These are phyloP conservation scores for Zosterops borbonicus DNA, from an alignment of 2,113 vertebrate species.

Conservation along the genomic window DNA sequence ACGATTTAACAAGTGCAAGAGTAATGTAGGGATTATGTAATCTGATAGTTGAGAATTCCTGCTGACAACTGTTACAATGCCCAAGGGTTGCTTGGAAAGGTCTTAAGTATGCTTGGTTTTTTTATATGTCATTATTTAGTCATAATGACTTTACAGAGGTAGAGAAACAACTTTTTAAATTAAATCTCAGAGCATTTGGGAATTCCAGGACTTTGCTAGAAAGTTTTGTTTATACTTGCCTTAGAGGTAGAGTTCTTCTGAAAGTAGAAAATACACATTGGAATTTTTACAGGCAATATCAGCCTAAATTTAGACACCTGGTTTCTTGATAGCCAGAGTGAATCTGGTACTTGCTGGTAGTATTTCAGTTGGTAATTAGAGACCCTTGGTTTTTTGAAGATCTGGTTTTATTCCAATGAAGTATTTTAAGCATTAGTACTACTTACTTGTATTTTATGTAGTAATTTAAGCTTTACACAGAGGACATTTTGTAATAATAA, in stretches of 20 bases:
- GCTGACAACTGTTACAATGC: rapidly evolving
- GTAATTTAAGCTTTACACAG: not conserved
- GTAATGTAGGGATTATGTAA: not conserved
- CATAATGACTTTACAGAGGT: not conserved
- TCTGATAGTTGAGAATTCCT: not conserved
- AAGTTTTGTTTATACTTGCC: conserved; percentile 7
- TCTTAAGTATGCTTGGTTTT: not conserved
- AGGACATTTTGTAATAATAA: not conserved
- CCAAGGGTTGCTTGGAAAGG: not conserved
- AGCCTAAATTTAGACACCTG: not conserved
- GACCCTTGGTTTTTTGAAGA: not conserved
- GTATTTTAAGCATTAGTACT: not conserved
- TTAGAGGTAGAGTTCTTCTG: not conserved
- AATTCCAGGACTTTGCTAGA: not conserved
- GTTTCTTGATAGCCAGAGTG: not conserved
- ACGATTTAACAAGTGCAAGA: not conserved
- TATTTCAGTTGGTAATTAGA: not conserved
- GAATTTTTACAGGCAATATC: not conserved
- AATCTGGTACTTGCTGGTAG: not conserved
- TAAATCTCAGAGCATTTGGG: not conserved
- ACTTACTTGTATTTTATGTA: not conserved
- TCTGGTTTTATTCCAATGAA: not conserved
- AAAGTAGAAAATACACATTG: not conserved
- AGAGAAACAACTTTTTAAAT: not conserved
- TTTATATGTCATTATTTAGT: not conserved